Evolutionary conservation across 1,140 invertebrate genomes (phyloP), one percentile per base, ranked within the genome.

Genomic region (Spodoptera litura): DNA sequence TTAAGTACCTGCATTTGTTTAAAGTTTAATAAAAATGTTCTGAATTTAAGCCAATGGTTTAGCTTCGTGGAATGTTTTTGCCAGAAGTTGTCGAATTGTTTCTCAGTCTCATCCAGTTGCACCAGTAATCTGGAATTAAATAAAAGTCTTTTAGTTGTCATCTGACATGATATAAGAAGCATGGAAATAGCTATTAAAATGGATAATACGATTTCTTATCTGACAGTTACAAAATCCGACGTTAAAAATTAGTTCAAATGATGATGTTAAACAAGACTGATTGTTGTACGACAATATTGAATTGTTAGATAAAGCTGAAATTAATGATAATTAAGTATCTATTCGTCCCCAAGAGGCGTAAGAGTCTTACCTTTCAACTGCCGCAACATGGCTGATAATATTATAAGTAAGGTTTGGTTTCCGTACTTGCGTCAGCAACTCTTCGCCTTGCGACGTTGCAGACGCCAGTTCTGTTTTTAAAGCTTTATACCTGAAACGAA

Each of bases 21-120:
- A 89, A 94, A 94, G 78, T 93, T 94, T 83, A 92, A 92, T 93
- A 95, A 94, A 92, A 99, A 99, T 86, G 97, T 96, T 85, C 98
- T 95, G 83, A 99, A 96, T 81, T 97, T 96, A 70, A 99, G 94
- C 95, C 98, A 99, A 88, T 99, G 97, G 81, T 97, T 97, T 84
- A 99, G 95, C 89, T 98, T 97, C 61, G 96, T 96, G 85, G 98
- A 97, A 95, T 99, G 98, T 85, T 97, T 96, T 20, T 96, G 96
- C 98, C 98, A 99, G 95, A 99, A 99, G 80, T 97, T 96, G 89
- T 99, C 98, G 94, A 99, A 99, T 70, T 97, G 97, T 84, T 96
- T 96, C 94, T 99, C 98, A 74, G 98, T 99, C 95, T 99, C 98
- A 92, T 99, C 98, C 84, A 99, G 95, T 95, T 99, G 98, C 44